These are phyloP conservation scores for Corapipo altera DNA, from an alignment of 2,113 vertebrate genomes.

Conservation along the genomic window DNA sequence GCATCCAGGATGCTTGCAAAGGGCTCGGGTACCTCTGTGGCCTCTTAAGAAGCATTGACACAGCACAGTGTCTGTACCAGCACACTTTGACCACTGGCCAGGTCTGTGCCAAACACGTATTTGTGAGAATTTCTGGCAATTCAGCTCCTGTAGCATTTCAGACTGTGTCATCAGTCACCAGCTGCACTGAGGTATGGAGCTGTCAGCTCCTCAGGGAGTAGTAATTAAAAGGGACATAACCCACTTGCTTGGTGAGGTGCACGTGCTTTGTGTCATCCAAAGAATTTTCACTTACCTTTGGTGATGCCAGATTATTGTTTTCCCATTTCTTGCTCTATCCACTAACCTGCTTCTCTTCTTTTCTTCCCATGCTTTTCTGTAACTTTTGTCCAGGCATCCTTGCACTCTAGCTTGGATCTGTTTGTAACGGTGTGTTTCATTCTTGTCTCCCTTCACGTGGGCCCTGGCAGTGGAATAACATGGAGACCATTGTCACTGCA, in stretches of 20 bases:
- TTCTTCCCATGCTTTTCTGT: background rate
- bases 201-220: background rate
- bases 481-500: conserved; percentile 59
- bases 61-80: background rate
- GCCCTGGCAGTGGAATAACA: conserved; percentile 61
- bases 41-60: background rate
- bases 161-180: background rate
- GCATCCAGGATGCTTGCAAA: background rate
- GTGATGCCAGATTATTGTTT: background rate
- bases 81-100: background rate
- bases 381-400: background rate
- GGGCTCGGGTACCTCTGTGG: background rate
- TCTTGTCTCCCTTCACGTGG: background rate
- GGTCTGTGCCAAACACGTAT: background rate
- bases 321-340: background rate
- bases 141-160: background rate
- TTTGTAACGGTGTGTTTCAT: conserved; percentile 4
- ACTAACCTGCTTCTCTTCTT: background rate
- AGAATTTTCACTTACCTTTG: background rate
- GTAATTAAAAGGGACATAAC: background rate
- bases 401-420: fast-evolving
- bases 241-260: background rate
- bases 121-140: background rate
- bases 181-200: background rate
- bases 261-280: background rate